Base-by-base conservation (phyloP, 2,888 invertebrate genomes). In the Autographa gamma region DNA sequence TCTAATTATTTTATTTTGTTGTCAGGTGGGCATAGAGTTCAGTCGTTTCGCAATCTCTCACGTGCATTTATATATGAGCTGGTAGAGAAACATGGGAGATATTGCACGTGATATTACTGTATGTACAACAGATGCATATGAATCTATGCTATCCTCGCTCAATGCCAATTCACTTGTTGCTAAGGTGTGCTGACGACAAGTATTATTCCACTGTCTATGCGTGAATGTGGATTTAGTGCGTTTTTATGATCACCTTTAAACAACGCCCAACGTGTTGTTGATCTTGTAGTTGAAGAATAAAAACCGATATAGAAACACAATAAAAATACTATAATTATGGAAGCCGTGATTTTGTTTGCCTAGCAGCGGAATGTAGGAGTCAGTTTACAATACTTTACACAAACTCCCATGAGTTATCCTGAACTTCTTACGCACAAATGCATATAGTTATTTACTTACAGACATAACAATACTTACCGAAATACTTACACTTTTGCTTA, bases 81-180 rank as follows among this genome's bases (percentile, higher is more conserved):
- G 64, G 59, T 11, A 4, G 43, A 63, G 60, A 78, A 78, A 73
- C 69, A 69, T 78, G 76, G 73, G 60, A 61, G 78, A 61, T 63
- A 56, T 31, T 63, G 72, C 78, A 78, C 76, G 79, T 78, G 73
- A 11, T 31, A 14, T 48, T 73, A 56, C 56, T 56, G 54, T 41
- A 56, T 54, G n/a, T 58, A n/a, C 14, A 25, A 66, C 54, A 63
- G 58, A 66, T 63, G 68, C 66, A 65, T 34, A 3, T 58, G 66
- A 68, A 62, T 25, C 25, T 25, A 25, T 25, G 25, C 25, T 25
- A 67, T 25, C 38, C 41, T 62, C 54, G n/a, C 43, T 38, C 66
- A 63, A 69, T 75, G 77, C 68, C 71, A 74, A 77, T 16, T 4
- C n/a, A 63, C 31, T 25, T 62, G 19, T 25, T 62, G 59, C 66